A percentile compares a stretch with the other conserved stretches of the same genome.
phyloP scores from a whole-genome alignment of 2,113 vertebrate genomes.

The Oceanites oceanicus region DNA sequence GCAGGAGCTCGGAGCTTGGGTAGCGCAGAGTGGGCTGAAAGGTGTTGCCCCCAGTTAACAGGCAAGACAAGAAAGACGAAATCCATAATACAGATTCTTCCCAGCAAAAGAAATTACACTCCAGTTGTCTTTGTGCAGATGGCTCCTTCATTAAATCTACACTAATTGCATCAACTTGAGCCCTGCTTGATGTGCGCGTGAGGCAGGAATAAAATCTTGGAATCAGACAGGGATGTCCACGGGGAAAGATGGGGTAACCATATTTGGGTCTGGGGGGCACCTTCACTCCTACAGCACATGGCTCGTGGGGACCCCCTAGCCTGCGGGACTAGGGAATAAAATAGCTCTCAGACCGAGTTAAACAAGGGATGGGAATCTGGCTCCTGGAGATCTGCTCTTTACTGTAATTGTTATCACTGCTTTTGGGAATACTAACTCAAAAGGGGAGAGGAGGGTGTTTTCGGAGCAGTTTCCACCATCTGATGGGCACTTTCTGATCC shows the following conservation, averaged over 20 bases:
- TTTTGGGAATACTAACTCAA: neutral
- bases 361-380: neutral
- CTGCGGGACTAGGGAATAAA: neutral
- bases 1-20: neutral
- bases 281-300: neutral
- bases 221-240: neutral
- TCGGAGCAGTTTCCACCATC: neutral
- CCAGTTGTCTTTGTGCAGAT: neutral
- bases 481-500: neutral
- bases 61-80: neutral
- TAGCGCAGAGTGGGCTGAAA: neutral
- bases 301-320: neutral
- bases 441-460: accelerated
- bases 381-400: neutral
- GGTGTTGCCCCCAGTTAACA: neutral
- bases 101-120: neutral
- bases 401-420: too few species aligned
- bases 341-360: accelerated
- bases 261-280: too few species aligned
- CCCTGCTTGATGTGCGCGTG: neutral
- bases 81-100: neutral
- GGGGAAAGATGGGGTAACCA: neutral
- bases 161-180: neutral
- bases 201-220: neutral
- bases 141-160: neutral